A percentile compares a stretch with the other conserved stretches of the same genome.
These are phyloP conservation scores for Cyphomyrus discorhynchus DNA, from an alignment of 2,113 vertebrate species.

Conservation along the genomic window DNA sequence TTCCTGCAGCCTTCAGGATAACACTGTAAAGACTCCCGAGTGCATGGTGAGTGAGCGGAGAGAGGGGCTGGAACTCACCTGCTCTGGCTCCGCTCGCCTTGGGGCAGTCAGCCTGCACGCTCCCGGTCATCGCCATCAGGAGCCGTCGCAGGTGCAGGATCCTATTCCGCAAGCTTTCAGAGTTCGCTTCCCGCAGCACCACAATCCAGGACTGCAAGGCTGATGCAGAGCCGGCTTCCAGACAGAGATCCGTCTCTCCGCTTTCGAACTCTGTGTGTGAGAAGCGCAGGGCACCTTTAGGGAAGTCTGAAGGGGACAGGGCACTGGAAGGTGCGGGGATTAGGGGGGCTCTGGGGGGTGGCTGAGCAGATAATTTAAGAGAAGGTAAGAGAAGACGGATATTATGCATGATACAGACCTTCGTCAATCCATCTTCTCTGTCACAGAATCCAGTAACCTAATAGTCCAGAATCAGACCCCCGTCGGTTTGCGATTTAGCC, in stretches of 20 bases:
- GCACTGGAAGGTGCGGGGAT: background rate
- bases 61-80: slow-evolving; percentile 4
- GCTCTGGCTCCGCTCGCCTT: background rate
- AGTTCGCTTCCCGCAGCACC: slow-evolving; percentile 31
- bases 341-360: background rate
- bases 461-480: slow-evolving; percentile 24
- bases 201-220: slow-evolving; percentile 35
- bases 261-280: slow-evolving; percentile 52
- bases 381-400: slow-evolving; percentile 18
- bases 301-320: slow-evolving; percentile 29
- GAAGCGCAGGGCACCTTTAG: slow-evolving; percentile 41
- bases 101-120: slow-evolving; percentile 47
- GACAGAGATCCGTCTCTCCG: slow-evolving; percentile 33
- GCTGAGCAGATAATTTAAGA: slow-evolving; percentile 5
- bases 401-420: slow-evolving; percentile 14
- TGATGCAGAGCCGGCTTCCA: slow-evolving; percentile 48
- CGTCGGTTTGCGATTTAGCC: slow-evolving; percentile 4
- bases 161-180: slow-evolving; percentile 35
- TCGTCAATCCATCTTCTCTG: background rate
- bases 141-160: slow-evolving; percentile 34
- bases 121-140: slow-evolving; percentile 71
- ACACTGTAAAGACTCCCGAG: background rate
- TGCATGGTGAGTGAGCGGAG: too few species aligned
- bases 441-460: slow-evolving; percentile 1
- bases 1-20: background rate